These are phyloP conservation scores for Pachliopta kotzebuea DNA, from an alignment of 2,888 invertebrate genomes.

Conservation along the genomic window DNA sequence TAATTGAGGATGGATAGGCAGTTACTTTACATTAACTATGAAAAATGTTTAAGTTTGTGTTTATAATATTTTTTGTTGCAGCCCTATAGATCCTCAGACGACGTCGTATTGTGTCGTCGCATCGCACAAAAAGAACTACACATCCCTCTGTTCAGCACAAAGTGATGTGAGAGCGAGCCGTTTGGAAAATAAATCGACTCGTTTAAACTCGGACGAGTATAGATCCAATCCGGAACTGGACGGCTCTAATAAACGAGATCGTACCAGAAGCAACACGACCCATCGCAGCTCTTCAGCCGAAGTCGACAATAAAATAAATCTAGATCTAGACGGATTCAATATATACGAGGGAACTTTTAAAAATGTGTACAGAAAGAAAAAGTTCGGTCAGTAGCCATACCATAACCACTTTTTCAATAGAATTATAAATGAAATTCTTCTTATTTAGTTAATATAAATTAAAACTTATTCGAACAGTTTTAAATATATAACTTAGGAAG, in stretches of 20 bases:
- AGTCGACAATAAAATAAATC: slow-evolving; percentile 56
- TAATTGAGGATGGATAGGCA: too few relatives aligned
- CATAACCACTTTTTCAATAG: background rate
- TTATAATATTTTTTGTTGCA: slow-evolving; percentile 37
- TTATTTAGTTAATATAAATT: background rate
- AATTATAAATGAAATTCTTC: background rate
- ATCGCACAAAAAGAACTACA: slow-evolving; percentile 65
- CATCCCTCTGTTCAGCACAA: slow-evolving; percentile 69
- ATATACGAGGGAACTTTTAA: slow-evolving; percentile 58
- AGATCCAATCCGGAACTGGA: slow-evolving; percentile 36
- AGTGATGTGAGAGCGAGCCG: slow-evolving; percentile 51
- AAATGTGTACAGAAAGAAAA: slow-evolving; percentile 57
- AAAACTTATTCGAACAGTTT: too few relatives aligned
- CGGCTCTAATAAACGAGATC: slow-evolving; percentile 31
- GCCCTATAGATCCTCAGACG: slow-evolving; percentile 71
- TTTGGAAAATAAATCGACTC: slow-evolving; percentile 48
- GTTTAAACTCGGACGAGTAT: slow-evolving; percentile 40
- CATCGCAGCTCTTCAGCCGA: slow-evolving; percentile 39
- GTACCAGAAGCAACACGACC: slow-evolving; percentile 31
- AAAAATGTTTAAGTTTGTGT: too few relatives aligned
- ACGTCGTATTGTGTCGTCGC: slow-evolving; percentile 72
- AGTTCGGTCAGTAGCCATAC: slow-evolving; percentile 58
- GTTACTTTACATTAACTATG: too few relatives aligned
- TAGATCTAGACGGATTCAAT: slow-evolving; percentile 49
- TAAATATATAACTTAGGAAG: too few relatives aligned